These are phyloP conservation scores for Chaenodraco wilsoni DNA, from an alignment of 2,797 vertebrate species.

Conservation along the genomic window DNA sequence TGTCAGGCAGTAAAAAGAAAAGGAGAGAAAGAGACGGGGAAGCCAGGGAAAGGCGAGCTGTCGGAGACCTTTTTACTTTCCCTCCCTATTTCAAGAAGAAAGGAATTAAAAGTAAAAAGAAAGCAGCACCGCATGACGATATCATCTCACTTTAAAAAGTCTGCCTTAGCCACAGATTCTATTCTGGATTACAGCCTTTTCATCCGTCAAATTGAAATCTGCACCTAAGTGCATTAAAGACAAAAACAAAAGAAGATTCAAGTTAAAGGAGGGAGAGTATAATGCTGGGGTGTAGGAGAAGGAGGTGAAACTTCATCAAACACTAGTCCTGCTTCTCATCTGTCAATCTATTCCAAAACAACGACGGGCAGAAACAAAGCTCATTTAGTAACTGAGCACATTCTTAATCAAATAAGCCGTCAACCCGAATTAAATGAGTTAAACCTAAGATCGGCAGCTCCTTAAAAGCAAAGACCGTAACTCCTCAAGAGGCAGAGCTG, in stretches of 20 bases:
- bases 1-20: slow-evolving; percentile 57
- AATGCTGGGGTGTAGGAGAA: not conserved
- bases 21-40: slow-evolving; percentile 14
- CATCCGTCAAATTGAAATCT: slow-evolving; percentile 17
- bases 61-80: slow-evolving; percentile 32
- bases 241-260: not conserved
- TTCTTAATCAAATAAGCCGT: slow-evolving; percentile 20
- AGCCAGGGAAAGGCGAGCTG: slow-evolving; percentile 34
- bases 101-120: slow-evolving; percentile 18
- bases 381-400: slow-evolving; percentile 22
- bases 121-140: slow-evolving; percentile 11
- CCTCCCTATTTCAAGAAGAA: slow-evolving; percentile 5
- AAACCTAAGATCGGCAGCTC: not conserved
- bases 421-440: slow-evolving; percentile 3
- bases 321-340: slow-evolving; percentile 4
- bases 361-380: not conserved
- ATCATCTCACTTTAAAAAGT: slow-evolving; percentile 18
- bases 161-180: slow-evolving; percentile 6
- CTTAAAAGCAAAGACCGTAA: not conserved
- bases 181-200: slow-evolving; percentile 13
- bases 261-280: not conserved
- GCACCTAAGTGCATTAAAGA: slow-evolving; percentile 1
- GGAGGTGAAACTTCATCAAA: not conserved
- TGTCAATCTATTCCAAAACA: slow-evolving; percentile 3
- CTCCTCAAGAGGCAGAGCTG: not conserved